phyloP scores from a whole-genome alignment of 1,140 invertebrate species.

The Drosophila simulans region DNA sequence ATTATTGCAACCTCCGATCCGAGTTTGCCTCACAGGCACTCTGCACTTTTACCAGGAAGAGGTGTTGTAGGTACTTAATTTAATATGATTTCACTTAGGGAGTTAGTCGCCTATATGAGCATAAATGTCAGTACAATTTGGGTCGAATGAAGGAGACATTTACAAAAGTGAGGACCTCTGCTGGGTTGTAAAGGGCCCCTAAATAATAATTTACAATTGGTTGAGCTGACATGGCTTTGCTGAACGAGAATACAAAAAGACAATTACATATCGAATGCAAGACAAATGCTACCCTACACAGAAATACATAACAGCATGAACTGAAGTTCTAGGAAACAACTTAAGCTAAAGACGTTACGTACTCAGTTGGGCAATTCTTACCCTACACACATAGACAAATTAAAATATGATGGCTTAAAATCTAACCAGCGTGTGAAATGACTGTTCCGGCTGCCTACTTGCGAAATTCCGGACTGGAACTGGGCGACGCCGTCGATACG shows the following conservation, averaged over 20 bases:
- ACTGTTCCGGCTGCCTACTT: conserved; percentile 48
- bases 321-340: conserved; percentile 42
- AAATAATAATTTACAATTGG: conserved; percentile 51
- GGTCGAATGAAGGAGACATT: conserved; percentile 44
- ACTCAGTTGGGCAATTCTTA: not conserved
- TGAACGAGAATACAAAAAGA: conserved; percentile 36
- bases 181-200: conserved; percentile 34
- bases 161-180: conserved; percentile 48
- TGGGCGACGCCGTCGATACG: conserved; percentile 72
- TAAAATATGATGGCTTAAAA: conserved; percentile 33
- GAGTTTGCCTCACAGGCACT: conserved; percentile 37
- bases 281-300: conserved; percentile 23
- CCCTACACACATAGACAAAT: conserved; percentile 5
- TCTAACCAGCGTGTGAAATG: conserved; percentile 24
- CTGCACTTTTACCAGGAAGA: conserved; percentile 63
- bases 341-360: conserved; percentile 31
- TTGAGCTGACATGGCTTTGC: conserved; percentile 44
- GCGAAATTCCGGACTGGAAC: conserved; percentile 71
- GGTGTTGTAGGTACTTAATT: conserved; percentile 52
- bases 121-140: conserved; percentile 26
- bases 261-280: conserved; percentile 19
- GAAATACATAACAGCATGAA: conserved; percentile 20
- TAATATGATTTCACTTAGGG: conserved; percentile 29
- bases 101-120: conserved; percentile 23
- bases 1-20: conserved; percentile 56